Conservation (phyloP, 2,113 vertebrate genomes). For the Rafetus swinhoei region DNA sequence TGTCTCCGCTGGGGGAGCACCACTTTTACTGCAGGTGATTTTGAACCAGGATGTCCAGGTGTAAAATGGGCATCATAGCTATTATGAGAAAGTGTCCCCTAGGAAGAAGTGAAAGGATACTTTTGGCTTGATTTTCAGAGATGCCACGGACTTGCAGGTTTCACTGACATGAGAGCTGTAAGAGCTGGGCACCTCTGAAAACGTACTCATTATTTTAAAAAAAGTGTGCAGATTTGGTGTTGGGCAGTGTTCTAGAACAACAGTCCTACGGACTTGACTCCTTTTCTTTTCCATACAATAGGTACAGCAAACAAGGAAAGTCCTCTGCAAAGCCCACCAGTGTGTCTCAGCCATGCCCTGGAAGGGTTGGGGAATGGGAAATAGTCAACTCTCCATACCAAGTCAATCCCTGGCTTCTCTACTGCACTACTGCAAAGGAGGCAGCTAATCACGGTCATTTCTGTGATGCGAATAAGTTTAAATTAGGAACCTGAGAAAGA, state of each 20-base stretch:
- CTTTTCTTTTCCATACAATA: background rate
- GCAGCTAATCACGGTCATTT: background rate
- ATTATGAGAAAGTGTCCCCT: accelerated
- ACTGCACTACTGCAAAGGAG: background rate
- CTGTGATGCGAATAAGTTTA: background rate
- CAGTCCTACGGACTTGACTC: background rate
- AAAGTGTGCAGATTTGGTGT: background rate
- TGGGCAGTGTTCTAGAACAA: background rate
- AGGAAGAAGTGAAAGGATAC: background rate
- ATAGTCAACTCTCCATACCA: background rate
- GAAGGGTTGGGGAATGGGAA: background rate
- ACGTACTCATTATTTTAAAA: background rate
- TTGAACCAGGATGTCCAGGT: conserved; percentile 50
- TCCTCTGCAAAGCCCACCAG: background rate
- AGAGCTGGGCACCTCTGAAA: background rate
- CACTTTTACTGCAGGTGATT: conserved; percentile 7
- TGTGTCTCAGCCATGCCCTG: background rate
- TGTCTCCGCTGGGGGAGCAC: background rate
- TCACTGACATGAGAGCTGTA: accelerated
- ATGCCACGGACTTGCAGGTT: background rate
- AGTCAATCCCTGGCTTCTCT: background rate
- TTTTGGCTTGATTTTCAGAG: background rate
- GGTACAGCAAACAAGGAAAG: background rate
- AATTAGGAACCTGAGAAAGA: background rate
- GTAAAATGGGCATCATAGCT: background rate